Base-by-base conservation (phyloP, 2,797 vertebrate genomes). In the Australoheros facetus region DNA sequence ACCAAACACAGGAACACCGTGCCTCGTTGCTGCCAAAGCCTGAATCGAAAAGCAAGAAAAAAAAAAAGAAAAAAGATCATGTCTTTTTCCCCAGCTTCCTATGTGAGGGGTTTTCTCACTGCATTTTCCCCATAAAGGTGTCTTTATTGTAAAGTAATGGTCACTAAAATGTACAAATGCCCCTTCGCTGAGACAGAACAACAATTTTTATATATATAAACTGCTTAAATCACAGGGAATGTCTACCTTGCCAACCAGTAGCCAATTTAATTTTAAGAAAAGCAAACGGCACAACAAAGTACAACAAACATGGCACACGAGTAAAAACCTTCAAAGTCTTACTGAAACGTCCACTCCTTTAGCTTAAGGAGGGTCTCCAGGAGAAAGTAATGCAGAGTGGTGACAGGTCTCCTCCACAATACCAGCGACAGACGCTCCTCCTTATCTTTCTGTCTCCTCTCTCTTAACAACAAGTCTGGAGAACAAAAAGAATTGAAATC, bases 311-410 rank as follows among this genome's bases (percentile, higher is more conserved):
- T 37, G 14, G 10, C 2, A 37, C 11, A 60, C 8, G 9, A 34
- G 71, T 70, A 79, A 83, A 90, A 78, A 58, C 3, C 5, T 78
- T 71, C 11, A 5, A 42, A 26, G 16, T 54, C 96, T 97, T 97
- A 99, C 98, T 97, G 97, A 91, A 96, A 93, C 58, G 97, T 97
- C 97, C 95, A 97, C 92, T 99, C 97, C 95, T 98, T 98, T 93
- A 98, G 94, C 93, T 96, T 97, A 93, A 97, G 88, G 90, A 99
- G 94, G 17, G 96, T 95, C 95, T 99, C 98, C 93, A 98, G 93
- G 86, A 96, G 95, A 92, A 98, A 99, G 96, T 98, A 99, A 90
- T 98, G 96, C 81, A 99, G 94, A 75, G 98, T 99, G 94, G 96
- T 91, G 51, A 97, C 75, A 1, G 98, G 98, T 79, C 96, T 96